Evolutionary conservation across 1,140 invertebrate genomes (phyloP), one percentile per base, ranked within the genome.

Genomic region (Megathymus violae): DNA sequence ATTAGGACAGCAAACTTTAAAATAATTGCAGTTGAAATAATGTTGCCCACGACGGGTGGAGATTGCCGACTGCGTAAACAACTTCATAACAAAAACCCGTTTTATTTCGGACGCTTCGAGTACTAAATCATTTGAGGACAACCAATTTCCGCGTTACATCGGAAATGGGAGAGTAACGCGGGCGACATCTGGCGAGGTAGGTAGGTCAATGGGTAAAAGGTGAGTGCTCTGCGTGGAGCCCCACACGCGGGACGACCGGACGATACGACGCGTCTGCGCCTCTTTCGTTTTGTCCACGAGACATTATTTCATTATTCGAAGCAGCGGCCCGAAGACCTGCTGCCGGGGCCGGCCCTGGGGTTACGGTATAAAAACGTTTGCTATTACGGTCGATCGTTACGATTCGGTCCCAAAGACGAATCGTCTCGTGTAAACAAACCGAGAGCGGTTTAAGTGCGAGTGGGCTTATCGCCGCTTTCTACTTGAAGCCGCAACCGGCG

Each of bases 151-250:
- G 46, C 15, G 22, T 13, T 14, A 15, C 31, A 51, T 51, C 40
- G 54, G 54, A 58, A 58, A 41, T 58, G 17, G 16, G 25, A 44
- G 40, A 25, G 19, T 16, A 56, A 52, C 36, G 15, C 50, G 22
- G 27, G 27, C 27, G 34, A 36, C 34, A 36, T 5, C 13, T 15
- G 13, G 13, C 40, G 59, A 22, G 19, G 61, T 47, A 63, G 68
- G 43, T 62, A 71, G 69, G 69, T 71, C 62, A 71, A 56, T 71
- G 48, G 68, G 68, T 64, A 71, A 71, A 71, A 67, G 64, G 68
- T 71, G 60, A 71, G 54, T 70, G 68, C 56, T 67, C 68, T 64
- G 52, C 27, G 36, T 51, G 11, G 34, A n/a, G 34, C 34, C 34
- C 11, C 10, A n/a, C 34, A 11, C 34, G 34, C 34, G 1, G n/a